These are phyloP conservation scores for Scaptomyza polygonia DNA, from an alignment of 2,888 invertebrate species.

Conservation along the genomic window DNA sequence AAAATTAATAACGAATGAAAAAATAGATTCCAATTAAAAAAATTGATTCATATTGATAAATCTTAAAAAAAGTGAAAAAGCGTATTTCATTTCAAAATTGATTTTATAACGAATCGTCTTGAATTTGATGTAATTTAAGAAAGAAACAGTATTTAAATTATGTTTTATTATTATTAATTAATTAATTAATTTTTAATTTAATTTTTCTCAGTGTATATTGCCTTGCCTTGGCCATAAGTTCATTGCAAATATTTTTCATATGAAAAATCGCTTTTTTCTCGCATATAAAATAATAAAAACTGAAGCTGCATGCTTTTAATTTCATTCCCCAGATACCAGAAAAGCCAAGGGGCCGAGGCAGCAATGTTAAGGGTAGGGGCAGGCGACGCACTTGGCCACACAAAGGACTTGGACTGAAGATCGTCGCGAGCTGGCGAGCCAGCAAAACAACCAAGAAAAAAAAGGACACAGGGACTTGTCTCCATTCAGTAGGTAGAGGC, in stretches of 20 bases:
- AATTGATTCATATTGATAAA: too few relatives aligned
- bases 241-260: conserved; percentile 72
- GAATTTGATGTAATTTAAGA: too few relatives aligned
- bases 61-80: too few relatives aligned
- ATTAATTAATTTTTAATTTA: too few relatives aligned
- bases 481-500: conserved; percentile 73
- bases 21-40: too few relatives aligned
- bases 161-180: too few relatives aligned
- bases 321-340: conserved; percentile 66
- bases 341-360: conserved; percentile 4
- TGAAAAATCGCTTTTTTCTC: conserved; percentile 57
- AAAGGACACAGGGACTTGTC: conserved; percentile 76
- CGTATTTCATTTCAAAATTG: too few relatives aligned
- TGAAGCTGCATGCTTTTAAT: conserved; percentile 75
- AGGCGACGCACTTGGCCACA: conserved; percentile 72
- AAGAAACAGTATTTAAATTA: too few relatives aligned
- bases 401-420: conserved; percentile 65
- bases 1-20: too few relatives aligned
- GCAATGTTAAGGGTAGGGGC: conserved; percentile 20
- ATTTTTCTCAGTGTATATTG: background rate
- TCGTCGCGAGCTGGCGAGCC: conserved; percentile 48
- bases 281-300: conserved; percentile 67
- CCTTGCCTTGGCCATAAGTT: conserved; percentile 25
- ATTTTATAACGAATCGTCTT: too few relatives aligned
- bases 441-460: conserved; percentile 20